A percentile compares a stretch with the other conserved stretches of the same genome.
These are phyloP conservation scores for Sarcophaga caerulescens DNA, from an alignment of 2,888 invertebrate genomes.

Conservation along the genomic window DNA sequence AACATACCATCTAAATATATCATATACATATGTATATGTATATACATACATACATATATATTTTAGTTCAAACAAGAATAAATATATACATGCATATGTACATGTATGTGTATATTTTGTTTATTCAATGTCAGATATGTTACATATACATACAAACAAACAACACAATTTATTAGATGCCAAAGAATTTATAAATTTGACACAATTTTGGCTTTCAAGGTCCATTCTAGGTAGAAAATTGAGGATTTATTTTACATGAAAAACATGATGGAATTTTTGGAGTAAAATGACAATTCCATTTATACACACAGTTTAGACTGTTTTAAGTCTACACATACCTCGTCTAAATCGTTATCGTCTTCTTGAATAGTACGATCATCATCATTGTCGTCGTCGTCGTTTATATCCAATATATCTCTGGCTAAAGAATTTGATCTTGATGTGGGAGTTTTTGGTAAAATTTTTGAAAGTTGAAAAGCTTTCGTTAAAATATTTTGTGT, in stretches of 20 bases:
- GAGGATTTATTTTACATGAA: too few relatives aligned
- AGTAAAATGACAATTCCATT: too few relatives aligned
- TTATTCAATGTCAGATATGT: conserved; percentile 57
- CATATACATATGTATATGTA: too few relatives aligned
- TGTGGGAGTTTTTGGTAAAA: conserved; percentile 79
- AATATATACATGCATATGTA: neutral
- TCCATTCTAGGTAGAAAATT: too few relatives aligned
- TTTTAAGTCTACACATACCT: conserved; percentile 70
- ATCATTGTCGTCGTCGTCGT: conserved; percentile 84
- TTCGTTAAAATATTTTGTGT: conserved; percentile 92
- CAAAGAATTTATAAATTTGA: conserved; percentile 11
- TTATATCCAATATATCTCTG: conserved; percentile 77
- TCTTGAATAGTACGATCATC: conserved; percentile 86
- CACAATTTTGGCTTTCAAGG: neutral
- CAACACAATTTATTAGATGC: neutral
- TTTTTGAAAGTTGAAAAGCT: conserved; percentile 87
- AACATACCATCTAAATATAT: conserved; percentile 44
- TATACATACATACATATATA: neutral
- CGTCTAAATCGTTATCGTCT: conserved; percentile 83
- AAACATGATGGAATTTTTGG: too few relatives aligned
- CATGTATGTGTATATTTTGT: conserved; percentile 27
- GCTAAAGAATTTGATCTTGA: conserved; percentile 78
- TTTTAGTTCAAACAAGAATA: conserved; percentile 7
- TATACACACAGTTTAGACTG: too few relatives aligned
- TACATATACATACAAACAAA: too few relatives aligned